Conservation (phyloP, 92 coral and sea anemone genomes). For the Meandrina meandrites region DNA sequence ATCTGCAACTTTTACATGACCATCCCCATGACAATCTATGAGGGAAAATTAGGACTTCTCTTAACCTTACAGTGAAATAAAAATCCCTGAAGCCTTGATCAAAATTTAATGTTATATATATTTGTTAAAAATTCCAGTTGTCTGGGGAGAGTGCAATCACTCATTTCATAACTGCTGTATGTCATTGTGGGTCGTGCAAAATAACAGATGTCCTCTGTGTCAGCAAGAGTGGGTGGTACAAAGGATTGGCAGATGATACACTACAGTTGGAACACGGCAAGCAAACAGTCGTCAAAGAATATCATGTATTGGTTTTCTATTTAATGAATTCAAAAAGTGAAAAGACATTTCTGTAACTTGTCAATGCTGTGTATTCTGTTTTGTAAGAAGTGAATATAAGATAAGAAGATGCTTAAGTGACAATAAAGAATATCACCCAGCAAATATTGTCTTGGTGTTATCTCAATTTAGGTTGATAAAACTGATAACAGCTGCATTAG, state of each 20-base stretch:
- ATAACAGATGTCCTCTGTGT: conserved; percentile 96
- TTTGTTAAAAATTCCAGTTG: conserved; percentile 64
- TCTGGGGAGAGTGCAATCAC: conserved; percentile 99
- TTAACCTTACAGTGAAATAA: too few species aligned
- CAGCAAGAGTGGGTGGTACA: conserved; percentile 99
- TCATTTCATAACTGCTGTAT: conserved; percentile 99
- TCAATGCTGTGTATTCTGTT: neutral
- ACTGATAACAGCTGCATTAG: too few species aligned
- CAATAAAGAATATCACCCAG: too few species aligned
- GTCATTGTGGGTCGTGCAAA: conserved; percentile 99
- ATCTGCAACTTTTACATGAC: too few species aligned
- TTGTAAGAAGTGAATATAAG: neutral
- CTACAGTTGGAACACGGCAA: neutral
- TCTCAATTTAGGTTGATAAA: too few species aligned
- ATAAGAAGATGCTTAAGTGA: neutral
- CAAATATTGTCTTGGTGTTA: too few species aligned
- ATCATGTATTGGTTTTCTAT: neutral
- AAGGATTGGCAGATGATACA: conserved; percentile 85
- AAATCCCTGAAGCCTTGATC: too few species aligned
- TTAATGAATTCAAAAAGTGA: neutral
- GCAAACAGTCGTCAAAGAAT: neutral
- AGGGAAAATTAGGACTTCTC: too few species aligned
- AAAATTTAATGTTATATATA: too few species aligned
- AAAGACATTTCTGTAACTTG: neutral
- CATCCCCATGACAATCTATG: too few species aligned